Conservation (phyloP, 2,113 vertebrate species). For the Scophthalmus maximus region DNA sequence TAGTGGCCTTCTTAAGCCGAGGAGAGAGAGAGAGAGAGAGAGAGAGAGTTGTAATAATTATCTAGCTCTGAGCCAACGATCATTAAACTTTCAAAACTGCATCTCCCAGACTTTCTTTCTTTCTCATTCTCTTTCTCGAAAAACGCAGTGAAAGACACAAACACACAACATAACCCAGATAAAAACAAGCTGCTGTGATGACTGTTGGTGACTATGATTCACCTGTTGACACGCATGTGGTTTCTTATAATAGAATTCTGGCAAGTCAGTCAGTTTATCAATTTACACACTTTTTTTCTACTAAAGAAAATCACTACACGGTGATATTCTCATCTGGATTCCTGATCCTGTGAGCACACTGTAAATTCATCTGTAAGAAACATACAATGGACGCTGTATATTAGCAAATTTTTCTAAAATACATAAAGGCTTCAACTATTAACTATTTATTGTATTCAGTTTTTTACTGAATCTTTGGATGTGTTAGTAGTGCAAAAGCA, state of each 20-base stretch:
- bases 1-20: constrained; percentile 27
- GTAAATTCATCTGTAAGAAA: neutral
- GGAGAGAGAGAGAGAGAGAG: neutral
- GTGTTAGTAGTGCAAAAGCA: constrained; percentile 10
- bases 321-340: neutral
- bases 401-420: neutral
- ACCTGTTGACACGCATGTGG: neutral
- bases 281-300: neutral
- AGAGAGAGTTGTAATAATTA: constrained; percentile 36
- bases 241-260: neutral
- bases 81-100: constrained; percentile 41
- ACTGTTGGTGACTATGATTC: neutral
- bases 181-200: neutral
- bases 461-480: neutral
- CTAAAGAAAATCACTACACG: neutral
- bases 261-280: neutral
- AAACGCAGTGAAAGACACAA: constrained; percentile 10
- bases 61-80: constrained; percentile 13
- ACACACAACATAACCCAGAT: neutral
- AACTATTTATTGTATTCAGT: neutral
- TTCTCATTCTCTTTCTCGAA: neutral
- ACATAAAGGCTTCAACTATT: neutral
- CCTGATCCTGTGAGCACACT: neutral
- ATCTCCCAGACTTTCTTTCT: constrained; percentile 29
- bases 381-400: neutral